These are phyloP conservation scores for Oenanthe oenanthe DNA, from an alignment of 2,113 vertebrate species.

Conservation along the genomic window DNA sequence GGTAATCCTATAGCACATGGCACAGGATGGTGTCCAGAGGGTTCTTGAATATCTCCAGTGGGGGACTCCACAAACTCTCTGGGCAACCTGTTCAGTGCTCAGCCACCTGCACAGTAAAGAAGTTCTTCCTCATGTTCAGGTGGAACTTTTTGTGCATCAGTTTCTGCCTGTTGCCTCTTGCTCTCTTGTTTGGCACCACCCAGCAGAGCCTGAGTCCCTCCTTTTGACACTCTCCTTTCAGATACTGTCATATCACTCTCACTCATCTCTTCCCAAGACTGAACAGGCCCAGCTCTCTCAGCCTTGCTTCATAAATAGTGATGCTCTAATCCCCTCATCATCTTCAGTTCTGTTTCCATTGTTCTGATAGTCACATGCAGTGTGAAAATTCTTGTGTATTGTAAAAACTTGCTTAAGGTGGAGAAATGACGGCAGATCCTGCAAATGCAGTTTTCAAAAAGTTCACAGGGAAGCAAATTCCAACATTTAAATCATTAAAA, in stretches of 20 bases:
- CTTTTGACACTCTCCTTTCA: neutral
- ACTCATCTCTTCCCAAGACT: neutral
- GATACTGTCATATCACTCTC: neutral
- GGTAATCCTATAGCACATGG: neutral
- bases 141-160: neutral
- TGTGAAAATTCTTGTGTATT: neutral
- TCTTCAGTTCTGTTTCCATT: neutral
- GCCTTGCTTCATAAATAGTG: neutral
- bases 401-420: neutral
- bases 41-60: neutral
- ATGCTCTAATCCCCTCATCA: neutral
- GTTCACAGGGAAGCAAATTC: neutral
- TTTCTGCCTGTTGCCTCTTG: neutral
- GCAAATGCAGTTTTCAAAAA: neutral
- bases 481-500: neutral
- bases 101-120: neutral
- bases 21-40: neutral
- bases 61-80: neutral
- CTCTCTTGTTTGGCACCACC: neutral
- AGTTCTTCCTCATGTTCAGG: neutral
- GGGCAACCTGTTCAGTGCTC: neutral
- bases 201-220: neutral
- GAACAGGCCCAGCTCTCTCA: neutral
- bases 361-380: neutral
- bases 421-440: neutral